These are phyloP conservation scores for Epinephelus lanceolatus DNA, from an alignment of 2,113 vertebrate species.

Conservation along the genomic window DNA sequence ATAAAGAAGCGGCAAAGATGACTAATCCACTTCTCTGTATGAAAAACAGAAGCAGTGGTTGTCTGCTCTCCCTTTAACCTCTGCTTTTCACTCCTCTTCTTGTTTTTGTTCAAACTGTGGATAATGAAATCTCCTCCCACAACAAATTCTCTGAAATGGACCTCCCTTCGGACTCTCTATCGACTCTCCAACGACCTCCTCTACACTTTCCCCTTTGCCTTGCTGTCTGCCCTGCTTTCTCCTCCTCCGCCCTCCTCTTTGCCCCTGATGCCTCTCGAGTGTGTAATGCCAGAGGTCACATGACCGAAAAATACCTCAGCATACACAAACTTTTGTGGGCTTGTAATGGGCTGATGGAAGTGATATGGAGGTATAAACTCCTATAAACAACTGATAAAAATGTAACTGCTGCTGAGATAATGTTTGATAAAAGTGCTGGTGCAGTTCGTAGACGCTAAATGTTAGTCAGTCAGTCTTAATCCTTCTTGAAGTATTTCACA, in stretches of 20 bases:
- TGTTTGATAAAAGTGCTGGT: neutral
- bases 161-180: constrained; percentile 2
- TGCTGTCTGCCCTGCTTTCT: constrained; percentile 10
- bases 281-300: constrained; percentile 49
- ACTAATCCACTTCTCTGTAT: neutral
- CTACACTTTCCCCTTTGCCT: constrained; percentile 35
- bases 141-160: constrained; percentile 17
- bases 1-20: neutral
- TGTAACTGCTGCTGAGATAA: neutral
- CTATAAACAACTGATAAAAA: neutral
- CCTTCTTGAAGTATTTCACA: no score
- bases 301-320: constrained; percentile 39
- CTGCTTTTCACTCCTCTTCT: constrained; percentile 18
- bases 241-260: constrained; percentile 30
- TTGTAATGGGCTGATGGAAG: neutral
- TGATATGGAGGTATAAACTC: neutral
- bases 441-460: neutral
- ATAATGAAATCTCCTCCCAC: constrained; percentile 52
- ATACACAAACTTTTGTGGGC: constrained; percentile 9
- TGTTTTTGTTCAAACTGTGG: constrained; percentile 50
- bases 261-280: constrained; percentile 55
- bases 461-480: no score
- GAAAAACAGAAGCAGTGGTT: constrained; percentile 16
- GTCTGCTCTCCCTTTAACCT: constrained; percentile 21
- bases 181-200: constrained; percentile 7